Base-by-base conservation (phyloP, 2,888 invertebrate species). In the Tryphoninae sp. region DNA sequence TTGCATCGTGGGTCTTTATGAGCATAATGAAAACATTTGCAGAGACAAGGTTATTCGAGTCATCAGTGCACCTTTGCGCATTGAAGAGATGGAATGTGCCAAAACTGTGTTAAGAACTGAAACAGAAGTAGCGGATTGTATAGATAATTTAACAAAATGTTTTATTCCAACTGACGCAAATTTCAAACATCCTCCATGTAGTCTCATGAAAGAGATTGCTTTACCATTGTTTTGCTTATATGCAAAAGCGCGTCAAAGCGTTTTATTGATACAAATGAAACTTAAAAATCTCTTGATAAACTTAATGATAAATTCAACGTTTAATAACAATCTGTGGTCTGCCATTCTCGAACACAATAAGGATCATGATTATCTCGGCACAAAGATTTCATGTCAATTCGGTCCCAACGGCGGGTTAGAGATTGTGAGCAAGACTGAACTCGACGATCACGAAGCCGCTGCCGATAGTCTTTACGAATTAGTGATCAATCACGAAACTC, bases 1-100 rank as follows among this genome's bases (percentile, higher is more conserved):
- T 42, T 95, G 95, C 89, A 92, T 94, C 2, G 92, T 94, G 82
- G 91, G 90, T 78, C 90, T 96, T 40, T 92, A 93, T 87, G 92
- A 93, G 68, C 92, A 92, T 67, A 94, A 94, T 89, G 90, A 92
- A 16, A 86, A 92, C 16, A 87, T 93, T 72, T 92, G 92, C 82
- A 82, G 88, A 22, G 89, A 91, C 67, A 88, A 92, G 85, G 90
- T 94, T 78, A 77, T 94, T 51, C 84, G 89, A 61, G 82, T 85
- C 6, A 87, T 93, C 42, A 87, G 89, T 71, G 83, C 85, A 13
- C 92, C 92, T 23, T 85, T 93, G 40, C 74, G 86, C 67, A 58
- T 45, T 16, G 58, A 55, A 2, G 13, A 16, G 16, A 9, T 51
- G 1, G 42, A 64, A 26, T 65, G 59, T 26, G 45, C 23, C 0